These are phyloP conservation scores for Crocuta crocuta DNA, from an alignment of 2,113 vertebrate genomes.

Conservation along the genomic window DNA sequence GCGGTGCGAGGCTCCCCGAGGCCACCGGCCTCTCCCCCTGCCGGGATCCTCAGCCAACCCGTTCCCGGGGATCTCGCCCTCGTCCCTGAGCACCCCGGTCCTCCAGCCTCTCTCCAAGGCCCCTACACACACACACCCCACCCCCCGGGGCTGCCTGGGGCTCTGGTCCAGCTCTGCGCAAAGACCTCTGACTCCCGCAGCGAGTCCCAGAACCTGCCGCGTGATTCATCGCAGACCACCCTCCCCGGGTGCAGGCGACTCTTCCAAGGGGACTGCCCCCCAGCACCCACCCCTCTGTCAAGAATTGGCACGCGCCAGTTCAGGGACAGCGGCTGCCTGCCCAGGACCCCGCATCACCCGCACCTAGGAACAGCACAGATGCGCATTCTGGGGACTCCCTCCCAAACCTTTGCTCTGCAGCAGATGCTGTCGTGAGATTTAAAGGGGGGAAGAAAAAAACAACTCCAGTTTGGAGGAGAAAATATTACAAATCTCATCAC, in stretches of 20 bases:
- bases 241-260: neutral
- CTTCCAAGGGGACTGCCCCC: neutral
- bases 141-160: neutral
- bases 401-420: neutral
- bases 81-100: neutral
- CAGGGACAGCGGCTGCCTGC: neutral
- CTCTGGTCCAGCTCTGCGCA: neutral
- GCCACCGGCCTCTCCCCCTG: no score
- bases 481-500: neutral
- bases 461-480: neutral
- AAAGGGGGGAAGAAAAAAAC: neutral
- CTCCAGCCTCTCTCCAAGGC: neutral
- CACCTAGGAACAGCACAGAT: neutral
- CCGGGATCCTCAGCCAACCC: neutral
- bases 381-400: neutral
- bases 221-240: fast-evolving
- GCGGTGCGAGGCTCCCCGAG: no score
- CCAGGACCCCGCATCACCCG: neutral
- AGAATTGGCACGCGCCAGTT: neutral
- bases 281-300: neutral
- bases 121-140: neutral
- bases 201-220: neutral
- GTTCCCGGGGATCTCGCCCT: no score
- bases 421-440: neutral
- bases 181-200: neutral